Percentiles rank a stretch among this genome's conserved stretches.
These are phyloP conservation scores for Abscondita cerata DNA, from an alignment of 2,888 invertebrate genomes.

Conservation along the genomic window DNA sequence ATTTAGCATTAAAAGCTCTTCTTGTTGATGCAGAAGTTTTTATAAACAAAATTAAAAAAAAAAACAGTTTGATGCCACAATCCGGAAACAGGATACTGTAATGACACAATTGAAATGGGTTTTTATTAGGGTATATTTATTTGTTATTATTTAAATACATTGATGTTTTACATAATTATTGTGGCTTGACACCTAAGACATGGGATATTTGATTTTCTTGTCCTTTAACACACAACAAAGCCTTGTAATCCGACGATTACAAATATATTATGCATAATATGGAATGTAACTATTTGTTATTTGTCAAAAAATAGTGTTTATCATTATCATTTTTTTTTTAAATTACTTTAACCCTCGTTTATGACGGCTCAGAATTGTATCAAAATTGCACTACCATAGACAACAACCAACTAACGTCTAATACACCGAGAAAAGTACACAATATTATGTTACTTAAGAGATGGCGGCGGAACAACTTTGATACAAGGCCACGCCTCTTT, in stretches of 20 bases:
- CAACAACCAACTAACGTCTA: conserved; percentile 34
- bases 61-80: too few species aligned
- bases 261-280: conserved; percentile 48
- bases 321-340: conserved; percentile 33
- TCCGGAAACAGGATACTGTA: too few species aligned
- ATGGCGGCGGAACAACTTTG: conserved; percentile 12
- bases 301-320: conserved; percentile 57
- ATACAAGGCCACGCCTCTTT: conserved; percentile 23
- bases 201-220: conserved; percentile 56
- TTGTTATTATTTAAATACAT: conserved; percentile 51
- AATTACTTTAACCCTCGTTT: conserved; percentile 31
- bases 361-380: conserved; percentile 23
- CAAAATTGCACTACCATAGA: conserved; percentile 28
- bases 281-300: conserved; percentile 55
- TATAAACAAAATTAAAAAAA: too few species aligned
- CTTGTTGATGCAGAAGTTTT: too few species aligned
- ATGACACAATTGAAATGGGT: too few species aligned
- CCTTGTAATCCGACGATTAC: conserved; percentile 50
- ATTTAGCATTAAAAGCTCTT: too few species aligned
- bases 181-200: conserved; percentile 59
- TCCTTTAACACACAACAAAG: conserved; percentile 58
- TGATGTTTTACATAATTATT: conserved; percentile 60
- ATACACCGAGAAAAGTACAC: conserved; percentile 19
- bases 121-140: conserved; percentile 30
- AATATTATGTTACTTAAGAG: conserved; percentile 10